Evolutionary conservation across 2,797 vertebrate species (phyloP), one percentile per base, ranked within the genome.

Genomic region (Gobionotothen gibberifrons): DNA sequence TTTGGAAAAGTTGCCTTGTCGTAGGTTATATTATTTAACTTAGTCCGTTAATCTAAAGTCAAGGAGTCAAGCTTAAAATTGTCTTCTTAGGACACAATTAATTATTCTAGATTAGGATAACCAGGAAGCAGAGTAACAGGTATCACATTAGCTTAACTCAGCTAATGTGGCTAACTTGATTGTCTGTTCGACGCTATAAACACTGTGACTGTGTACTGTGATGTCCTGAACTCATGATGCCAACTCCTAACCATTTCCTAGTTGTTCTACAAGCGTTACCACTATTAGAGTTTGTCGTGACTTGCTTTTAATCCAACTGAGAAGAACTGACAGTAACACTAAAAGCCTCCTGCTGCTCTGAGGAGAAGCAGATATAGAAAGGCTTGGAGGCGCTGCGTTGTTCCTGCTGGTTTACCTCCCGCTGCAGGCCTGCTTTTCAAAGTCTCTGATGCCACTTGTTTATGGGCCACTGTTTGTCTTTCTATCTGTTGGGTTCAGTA

Each of bases 331-430:
- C 72, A 26, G 51, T 19, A 21, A 52, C 66, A n/a, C 63, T 61
- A 71, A 73, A 82, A 63, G 67, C 61, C 69, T 57, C 87, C 89
- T 65, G 86, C 79, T 78, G 87, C 74, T 85, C 61, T 66, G 62
- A 43, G 56, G 55, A 68, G 0, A 44, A 48, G 32, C 69, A 68
- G 58, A 62, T 57, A 65, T 0, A 22, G 46, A 72, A 72, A 75
- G 69, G 73, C 80, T 64, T 1, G 12, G 59, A 78, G 82, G 57
- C 5, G 17, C 36, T 51, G 43, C 10, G 7, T 11, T 68, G 70
- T 21, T 72, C 43, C 13, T 5, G 0, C 42, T 47, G 51, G 21
- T 76, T 60, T 19, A 54, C 22, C 19, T 57, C 7, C 2, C 16
- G 59, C 66, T 55, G 12, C 36, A 14, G 52, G 26, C 39, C 40